phyloP scores from a whole-genome alignment of 2,888 invertebrate genomes.

The Alentia gelatinosa region DNA sequence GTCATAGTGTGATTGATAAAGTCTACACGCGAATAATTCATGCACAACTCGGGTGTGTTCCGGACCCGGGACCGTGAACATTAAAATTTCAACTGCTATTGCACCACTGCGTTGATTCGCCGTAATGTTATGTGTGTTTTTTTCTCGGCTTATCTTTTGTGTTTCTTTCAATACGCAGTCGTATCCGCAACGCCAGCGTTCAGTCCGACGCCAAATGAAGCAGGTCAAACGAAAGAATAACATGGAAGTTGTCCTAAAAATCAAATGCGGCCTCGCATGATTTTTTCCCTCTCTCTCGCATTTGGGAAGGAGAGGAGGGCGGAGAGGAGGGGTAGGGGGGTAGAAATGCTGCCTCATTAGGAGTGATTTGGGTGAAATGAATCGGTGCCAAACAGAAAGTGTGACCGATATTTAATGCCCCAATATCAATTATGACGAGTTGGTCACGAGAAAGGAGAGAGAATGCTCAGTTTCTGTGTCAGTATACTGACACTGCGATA shows the following conservation, averaged over 20 bases:
- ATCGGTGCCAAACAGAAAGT: neutral
- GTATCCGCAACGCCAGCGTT: neutral
- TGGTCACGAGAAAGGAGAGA: too few relatives aligned
- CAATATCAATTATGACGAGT: neutral
- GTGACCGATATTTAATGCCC: neutral
- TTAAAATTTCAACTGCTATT: constrained; percentile 26
- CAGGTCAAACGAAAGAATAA: constrained; percentile 17
- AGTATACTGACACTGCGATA: too few relatives aligned
- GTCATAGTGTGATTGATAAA: neutral
- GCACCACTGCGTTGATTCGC: constrained; percentile 10
- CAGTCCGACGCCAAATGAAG: neutral
- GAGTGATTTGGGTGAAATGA: neutral
- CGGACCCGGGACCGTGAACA: neutral
- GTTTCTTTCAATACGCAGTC: neutral
- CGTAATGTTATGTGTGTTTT: neutral
- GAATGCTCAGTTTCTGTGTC: too few relatives aligned
- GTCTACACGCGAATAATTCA: neutral
- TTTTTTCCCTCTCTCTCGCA: neutral
- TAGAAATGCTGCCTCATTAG: neutral
- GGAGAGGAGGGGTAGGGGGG: too few relatives aligned
- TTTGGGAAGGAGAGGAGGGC: neutral
- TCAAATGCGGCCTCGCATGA: neutral
- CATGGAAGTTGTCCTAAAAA: neutral
- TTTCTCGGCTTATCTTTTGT: neutral
- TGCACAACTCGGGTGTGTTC: neutral